Base-by-base conservation (phyloP, 2,888 invertebrate species). In the Limnephilus auricula region DNA sequence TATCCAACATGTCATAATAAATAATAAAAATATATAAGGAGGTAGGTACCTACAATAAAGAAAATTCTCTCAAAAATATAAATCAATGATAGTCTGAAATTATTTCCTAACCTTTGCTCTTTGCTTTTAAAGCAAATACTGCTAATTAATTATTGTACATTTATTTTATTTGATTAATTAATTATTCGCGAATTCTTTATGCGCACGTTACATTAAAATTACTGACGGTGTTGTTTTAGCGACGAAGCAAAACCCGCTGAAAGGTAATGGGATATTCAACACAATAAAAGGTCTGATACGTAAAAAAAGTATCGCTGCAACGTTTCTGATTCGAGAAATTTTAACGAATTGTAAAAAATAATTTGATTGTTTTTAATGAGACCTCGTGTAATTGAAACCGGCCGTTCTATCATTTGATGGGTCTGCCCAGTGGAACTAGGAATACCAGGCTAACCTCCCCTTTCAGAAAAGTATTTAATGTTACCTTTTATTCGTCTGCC, bases 351-450 rank as follows among this genome's bases (percentile, higher is more conserved):
- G 84, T 30, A 91, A 92, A 92, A 90, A 91, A 90, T 91, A 92
- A 90, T 92, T 92, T 90, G 91, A 91, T 89, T 92, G 92, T 92
- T 90, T 92, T 92, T 92, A 92, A 92, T 92, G 92, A 92, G 92
- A 92, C 87, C 85, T 45, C 86, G 90, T 89, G 92, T 91, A 92
- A 92, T 90, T 86, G 89, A 91, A 90, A 86, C 90, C 82, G 34
- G 40, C 79, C 79, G 86, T 86, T 86, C 30, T 85, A 31, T 50
- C 32, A n/a, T 85, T 85, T 65, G 25, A 65, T 65, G 65, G n/a
- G 65, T 18, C 25, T 65, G 65, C 25, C 65, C 65, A n/a, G 65
- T 65, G 65, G n/a, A 65, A 25, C 6, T 0, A 25, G 25, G 65
- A 65, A 65, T 2, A n/a, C 65, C 25, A 65, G 65, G 25, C n/a